These are phyloP conservation scores for Cynopterus sphinx DNA, from an alignment of 2,797 vertebrate species.

Conservation along the genomic window DNA sequence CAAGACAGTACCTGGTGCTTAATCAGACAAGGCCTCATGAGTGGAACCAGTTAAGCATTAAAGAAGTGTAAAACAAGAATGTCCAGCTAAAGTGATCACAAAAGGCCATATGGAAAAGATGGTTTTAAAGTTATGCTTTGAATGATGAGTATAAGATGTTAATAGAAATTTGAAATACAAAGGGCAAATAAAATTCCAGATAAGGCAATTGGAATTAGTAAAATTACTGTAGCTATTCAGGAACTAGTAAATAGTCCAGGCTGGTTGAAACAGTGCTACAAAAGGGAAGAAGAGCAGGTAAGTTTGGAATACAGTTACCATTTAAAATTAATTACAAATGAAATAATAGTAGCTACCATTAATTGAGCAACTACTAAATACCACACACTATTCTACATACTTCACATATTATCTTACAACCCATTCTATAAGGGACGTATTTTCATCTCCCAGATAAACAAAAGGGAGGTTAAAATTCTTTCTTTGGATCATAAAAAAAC, in stretches of 20 bases:
- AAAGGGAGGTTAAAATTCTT: neutral
- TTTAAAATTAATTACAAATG: constrained; percentile 30
- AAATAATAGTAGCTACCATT: neutral
- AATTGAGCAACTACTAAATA: neutral
- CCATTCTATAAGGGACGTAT: neutral
- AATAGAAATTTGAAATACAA: neutral
- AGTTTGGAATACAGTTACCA: neutral
- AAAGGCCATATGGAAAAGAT: neutral
- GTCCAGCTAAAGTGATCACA: neutral
- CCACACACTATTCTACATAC: neutral
- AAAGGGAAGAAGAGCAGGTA: neutral
- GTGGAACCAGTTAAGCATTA: neutral
- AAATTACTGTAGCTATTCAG: neutral
- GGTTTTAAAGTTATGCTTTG: constrained; percentile 25
- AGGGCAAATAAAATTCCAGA: neutral
- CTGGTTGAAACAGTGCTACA: neutral
- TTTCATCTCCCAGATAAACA: constrained; percentile 46
- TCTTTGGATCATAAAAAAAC: neutral
- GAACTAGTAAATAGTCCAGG: neutral
- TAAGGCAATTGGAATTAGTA: neutral
- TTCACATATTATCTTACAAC: neutral
- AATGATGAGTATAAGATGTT: neutral
- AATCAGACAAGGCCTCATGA: neutral
- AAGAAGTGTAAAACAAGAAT: neutral
- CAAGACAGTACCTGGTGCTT: neutral